Percentiles rank a stretch among this genome's conserved stretches.
phyloP scores from a whole-genome alignment of 2,113 vertebrate species.

The Cricetomys ansorgei region DNA sequence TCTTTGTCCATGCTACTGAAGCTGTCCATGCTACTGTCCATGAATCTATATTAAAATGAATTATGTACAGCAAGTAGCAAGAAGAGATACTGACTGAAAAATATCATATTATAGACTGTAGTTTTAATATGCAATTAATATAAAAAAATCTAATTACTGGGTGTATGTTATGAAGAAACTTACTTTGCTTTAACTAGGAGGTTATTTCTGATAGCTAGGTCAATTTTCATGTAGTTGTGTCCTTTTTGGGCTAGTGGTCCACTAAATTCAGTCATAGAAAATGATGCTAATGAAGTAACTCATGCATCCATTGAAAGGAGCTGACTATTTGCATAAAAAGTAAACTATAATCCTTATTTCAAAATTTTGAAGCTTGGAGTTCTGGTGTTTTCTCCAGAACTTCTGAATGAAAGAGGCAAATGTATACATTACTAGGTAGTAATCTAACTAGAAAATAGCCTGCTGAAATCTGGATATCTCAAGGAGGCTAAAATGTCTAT shows the following conservation, averaged over 20 bases:
- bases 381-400: neutral
- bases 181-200: neutral
- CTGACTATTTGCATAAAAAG: neutral
- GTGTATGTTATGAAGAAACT: neutral
- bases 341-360: neutral
- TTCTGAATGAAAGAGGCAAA: neutral
- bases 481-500: neutral
- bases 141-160: neutral
- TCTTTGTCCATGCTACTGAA: neutral
- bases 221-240: neutral
- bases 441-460: neutral
- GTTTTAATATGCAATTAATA: conserved; percentile 41
- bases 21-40: too few species aligned
- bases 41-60: neutral
- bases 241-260: neutral
- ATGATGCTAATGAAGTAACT: neutral
- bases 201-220: conserved; percentile 19
- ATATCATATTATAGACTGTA: neutral
- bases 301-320: neutral
- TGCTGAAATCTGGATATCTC: neutral
- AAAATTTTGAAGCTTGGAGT: neutral
- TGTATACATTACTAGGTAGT: neutral
- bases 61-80: neutral
- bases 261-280: neutral
- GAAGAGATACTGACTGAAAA: neutral